These are phyloP conservation scores for Marasmarcha lunaedactyla DNA, from an alignment of 2,888 invertebrate species.

Conservation along the genomic window DNA sequence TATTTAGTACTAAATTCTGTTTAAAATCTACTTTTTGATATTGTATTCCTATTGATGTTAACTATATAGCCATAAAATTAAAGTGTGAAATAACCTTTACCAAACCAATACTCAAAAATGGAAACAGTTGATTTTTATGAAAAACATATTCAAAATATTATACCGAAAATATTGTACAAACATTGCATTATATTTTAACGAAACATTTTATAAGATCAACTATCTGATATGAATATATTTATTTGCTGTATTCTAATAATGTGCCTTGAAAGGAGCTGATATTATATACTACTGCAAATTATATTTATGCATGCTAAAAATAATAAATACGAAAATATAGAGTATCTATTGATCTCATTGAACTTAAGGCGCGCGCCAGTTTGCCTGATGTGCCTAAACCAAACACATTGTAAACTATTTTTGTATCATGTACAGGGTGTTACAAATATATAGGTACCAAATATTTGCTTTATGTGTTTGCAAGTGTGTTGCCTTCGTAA, in stretches of 20 bases:
- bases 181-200: not conserved
- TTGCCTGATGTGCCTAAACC: conserved; percentile 57
- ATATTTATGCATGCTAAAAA: conserved; percentile 12
- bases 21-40: not conserved
- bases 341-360: conserved; percentile 54
- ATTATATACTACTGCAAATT: conserved; percentile 21
- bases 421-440: conserved; percentile 67
- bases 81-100: conserved; percentile 42
- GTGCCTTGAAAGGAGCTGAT: conserved; percentile 33
- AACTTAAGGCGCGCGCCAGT: conserved; percentile 36
- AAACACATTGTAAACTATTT: conserved; percentile 48
- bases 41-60: not conserved
- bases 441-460: conserved; percentile 51
- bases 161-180: not conserved
- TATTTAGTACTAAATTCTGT: conserved; percentile 8
- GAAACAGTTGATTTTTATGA: conserved; percentile 21
- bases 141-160: conserved; percentile 18
- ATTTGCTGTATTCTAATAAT: not conserved
- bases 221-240: not conserved
- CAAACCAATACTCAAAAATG: conserved; percentile 45
- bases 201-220: not conserved
- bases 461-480: conserved; percentile 61
- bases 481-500: conserved; percentile 56
- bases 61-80: conserved; percentile 42
- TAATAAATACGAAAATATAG: conserved; percentile 11